Conservation (phyloP, 2,113 vertebrate species). For the Alethe castanea region DNA sequence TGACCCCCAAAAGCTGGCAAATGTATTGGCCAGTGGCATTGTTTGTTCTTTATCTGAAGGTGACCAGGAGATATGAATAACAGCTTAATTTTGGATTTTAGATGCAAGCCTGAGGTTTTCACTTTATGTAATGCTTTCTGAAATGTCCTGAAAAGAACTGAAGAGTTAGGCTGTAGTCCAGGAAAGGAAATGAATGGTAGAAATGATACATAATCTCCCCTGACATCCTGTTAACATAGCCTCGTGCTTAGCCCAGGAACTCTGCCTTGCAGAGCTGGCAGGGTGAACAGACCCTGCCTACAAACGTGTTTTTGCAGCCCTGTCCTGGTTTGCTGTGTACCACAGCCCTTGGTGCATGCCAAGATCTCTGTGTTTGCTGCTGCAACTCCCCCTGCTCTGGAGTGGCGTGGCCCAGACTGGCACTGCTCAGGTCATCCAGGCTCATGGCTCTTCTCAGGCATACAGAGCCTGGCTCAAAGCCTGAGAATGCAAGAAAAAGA, state of each 20-base stretch:
- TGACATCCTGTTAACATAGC: constrained; percentile 46
- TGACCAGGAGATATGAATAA: constrained; percentile 19
- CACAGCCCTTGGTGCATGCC: neutral
- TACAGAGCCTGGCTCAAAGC: neutral
- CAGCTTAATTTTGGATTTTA: constrained; percentile 27
- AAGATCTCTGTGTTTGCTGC: neutral
- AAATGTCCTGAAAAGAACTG: constrained; percentile 64
- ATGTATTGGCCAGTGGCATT: neutral
- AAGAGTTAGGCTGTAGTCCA: constrained; percentile 62
- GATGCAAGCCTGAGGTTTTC: constrained; percentile 47
- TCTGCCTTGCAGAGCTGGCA: constrained; percentile 13
- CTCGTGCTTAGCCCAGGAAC: neutral
- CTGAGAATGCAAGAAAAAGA: neutral
- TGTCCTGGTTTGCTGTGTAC: neutral
- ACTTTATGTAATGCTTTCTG: constrained; percentile 57
- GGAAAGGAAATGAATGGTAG: constrained; percentile 59
- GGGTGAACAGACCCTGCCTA: neutral
- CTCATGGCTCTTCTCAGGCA: neutral
- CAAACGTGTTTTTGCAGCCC: neutral
- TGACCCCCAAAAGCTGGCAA: neutral
- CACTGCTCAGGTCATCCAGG: neutral
- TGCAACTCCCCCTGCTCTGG: neutral
- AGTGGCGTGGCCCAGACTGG: fast-evolving
- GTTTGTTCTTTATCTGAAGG: neutral
- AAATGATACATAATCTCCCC: constrained; percentile 52